Evolutionary conservation across 2,888 invertebrate genomes (phyloP).

Genomic region (Eueremaeus valkanovi): DNA sequence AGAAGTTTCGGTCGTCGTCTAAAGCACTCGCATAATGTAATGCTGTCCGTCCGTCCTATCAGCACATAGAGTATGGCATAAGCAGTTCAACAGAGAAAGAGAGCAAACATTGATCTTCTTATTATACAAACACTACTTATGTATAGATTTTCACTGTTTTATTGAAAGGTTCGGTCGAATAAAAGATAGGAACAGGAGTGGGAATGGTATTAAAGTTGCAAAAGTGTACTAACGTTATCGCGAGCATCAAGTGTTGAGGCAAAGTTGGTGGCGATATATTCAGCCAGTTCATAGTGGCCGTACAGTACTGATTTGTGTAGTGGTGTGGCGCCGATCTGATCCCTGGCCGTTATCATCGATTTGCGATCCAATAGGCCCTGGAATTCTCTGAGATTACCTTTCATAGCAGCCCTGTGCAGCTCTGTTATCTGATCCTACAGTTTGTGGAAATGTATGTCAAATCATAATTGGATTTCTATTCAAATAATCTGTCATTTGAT

Average conservation of each 20-base stretch:
- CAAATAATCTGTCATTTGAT: no score
- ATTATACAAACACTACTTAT: not conserved
- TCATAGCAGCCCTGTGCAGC: constrained; percentile 52
- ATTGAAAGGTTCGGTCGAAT: no score
- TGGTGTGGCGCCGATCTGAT: constrained; percentile 50
- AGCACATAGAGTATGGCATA: no score
- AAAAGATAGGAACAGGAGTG: not conserved
- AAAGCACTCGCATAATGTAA: constrained; percentile 65
- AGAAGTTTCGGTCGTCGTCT: constrained; percentile 60
- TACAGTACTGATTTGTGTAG: constrained; percentile 52
- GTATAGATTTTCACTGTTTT: not conserved
- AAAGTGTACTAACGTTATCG: constrained; percentile 51
- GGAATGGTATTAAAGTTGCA: not conserved
- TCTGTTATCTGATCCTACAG: constrained; percentile 52
- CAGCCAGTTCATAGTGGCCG: constrained; percentile 52
- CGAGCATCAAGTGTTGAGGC: constrained; percentile 53
- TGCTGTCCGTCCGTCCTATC: constrained; percentile 64
- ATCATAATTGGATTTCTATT: no score
- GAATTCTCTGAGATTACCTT: constrained; percentile 56
- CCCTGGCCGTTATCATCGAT: constrained; percentile 54
- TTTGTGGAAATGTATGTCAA: no score
- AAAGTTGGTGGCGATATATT: constrained; percentile 53
- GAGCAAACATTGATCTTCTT: constrained; percentile 12
- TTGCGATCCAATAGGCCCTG: constrained; percentile 56
- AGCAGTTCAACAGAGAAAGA: not conserved